Evolutionary conservation across 2,113 vertebrate species (phyloP).

Genomic region (Epinephelus lanceolatus): DNA sequence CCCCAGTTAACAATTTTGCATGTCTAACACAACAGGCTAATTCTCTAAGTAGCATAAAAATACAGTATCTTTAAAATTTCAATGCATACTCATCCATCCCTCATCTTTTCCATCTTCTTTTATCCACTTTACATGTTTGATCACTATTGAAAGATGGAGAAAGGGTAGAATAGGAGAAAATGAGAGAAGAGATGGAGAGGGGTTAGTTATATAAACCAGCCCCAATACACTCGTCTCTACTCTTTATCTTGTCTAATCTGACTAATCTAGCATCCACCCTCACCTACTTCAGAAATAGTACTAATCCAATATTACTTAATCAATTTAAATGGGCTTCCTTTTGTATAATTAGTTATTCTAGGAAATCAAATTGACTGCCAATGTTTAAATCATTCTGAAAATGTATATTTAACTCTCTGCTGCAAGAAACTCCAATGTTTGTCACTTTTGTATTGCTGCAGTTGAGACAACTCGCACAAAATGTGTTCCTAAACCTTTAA

Average conservation of each 20-base stretch:
- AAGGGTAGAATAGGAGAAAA: conserved; percentile 70
- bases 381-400: conserved; percentile 14
- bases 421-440: conserved; percentile 6
- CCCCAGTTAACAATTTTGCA: conserved; percentile 30
- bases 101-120: conserved; percentile 79
- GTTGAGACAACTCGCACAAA: conserved; percentile 24
- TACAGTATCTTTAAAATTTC: conserved; percentile 58
- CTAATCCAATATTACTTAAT: conserved; percentile 34
- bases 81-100: conserved; percentile 77
- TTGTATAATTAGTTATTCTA: not conserved
- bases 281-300: conserved; percentile 13
- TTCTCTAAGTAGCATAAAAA: conserved; percentile 53
- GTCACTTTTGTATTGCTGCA: conserved; percentile 24
- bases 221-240: conserved; percentile 51
- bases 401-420: not conserved
- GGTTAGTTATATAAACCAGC: conserved; percentile 66
- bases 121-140: conserved; percentile 74
- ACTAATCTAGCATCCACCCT: conserved; percentile 39
- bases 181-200: conserved; percentile 68
- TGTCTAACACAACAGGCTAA: conserved; percentile 44
- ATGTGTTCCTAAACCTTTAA: conserved; percentile 24
- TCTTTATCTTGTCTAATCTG: conserved; percentile 24
- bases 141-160: conserved; percentile 76
- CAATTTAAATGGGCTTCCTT: conserved; percentile 12
- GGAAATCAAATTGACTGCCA: conserved; percentile 15